Conservation (phyloP, 2,797 vertebrate genomes). For the Calcarius lapponicus region DNA sequence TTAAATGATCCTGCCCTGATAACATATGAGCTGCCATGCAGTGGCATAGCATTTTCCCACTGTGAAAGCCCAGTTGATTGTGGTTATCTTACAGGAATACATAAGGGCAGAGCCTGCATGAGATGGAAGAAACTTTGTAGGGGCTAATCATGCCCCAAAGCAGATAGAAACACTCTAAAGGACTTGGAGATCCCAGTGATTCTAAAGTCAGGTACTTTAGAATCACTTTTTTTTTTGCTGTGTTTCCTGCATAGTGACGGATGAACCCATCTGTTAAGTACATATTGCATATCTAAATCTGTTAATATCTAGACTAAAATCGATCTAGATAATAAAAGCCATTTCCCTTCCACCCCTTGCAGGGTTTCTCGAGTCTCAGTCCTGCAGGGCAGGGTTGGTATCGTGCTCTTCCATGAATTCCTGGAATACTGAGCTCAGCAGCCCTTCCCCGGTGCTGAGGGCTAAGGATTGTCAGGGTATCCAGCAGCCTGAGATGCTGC, state of each 20-base stretch:
- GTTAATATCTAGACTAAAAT: neutral
- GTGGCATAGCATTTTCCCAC: neutral
- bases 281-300: neutral
- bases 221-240: neutral
- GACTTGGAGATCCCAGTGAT: neutral
- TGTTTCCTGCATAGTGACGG: neutral
- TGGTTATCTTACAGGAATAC: neutral
- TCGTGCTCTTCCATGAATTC: neutral
- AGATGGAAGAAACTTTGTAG: neutral
- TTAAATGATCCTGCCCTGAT: neutral
- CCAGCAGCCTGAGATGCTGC: neutral
- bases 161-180: neutral
- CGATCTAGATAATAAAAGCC: neutral
- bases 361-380: neutral
- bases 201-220: neutral
- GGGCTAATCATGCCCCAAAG: neutral
- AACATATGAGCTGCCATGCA: neutral
- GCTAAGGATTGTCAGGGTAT: neutral
- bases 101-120: neutral
- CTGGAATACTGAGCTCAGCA: neutral
- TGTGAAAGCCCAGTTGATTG: neutral
- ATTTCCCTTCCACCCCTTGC: neutral
- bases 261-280: neutral
- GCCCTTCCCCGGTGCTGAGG: neutral
- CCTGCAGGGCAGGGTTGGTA: neutral